Evolutionary conservation across 1,140 invertebrate species (phyloP).

Genomic region (Schlechtendalia chinensis): DNA sequence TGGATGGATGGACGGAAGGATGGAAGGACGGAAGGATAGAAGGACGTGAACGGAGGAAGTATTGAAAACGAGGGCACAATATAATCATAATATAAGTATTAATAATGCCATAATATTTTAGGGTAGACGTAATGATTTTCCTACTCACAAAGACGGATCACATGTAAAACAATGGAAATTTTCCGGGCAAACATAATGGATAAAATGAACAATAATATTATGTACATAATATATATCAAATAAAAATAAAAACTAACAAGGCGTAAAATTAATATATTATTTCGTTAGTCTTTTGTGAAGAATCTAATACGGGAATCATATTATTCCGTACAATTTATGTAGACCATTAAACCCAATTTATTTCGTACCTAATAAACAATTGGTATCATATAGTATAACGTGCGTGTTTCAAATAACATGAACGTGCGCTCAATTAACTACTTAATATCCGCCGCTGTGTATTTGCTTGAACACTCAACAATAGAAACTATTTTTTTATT

Average conservation of each 20-base stretch:
- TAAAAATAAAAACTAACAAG: constrained; percentile 40
- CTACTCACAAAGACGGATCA: neutral
- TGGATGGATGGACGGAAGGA: too few species aligned
- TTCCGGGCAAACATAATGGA: too few species aligned
- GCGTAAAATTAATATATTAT: constrained; percentile 40
- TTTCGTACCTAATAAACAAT: constrained; percentile 12
- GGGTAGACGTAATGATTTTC: neutral
- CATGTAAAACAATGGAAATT: neutral
- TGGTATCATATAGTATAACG: neutral
- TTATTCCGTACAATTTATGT: constrained; percentile 16
- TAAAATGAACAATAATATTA: neutral
- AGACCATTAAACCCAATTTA: constrained; percentile 43
- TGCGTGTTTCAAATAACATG: neutral
- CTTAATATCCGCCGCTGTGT: constrained; percentile 23
- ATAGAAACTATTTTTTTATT: neutral
- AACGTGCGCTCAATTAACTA: constrained; percentile 20
- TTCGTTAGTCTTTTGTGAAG: neutral
- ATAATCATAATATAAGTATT: neutral
- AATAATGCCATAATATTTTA: neutral
- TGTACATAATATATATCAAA: neutral
- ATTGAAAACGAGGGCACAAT: neutral
- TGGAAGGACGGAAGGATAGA: too few species aligned
- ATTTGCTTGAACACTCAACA: constrained; percentile 21
- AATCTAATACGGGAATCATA: constrained; percentile 31
- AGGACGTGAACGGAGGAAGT: too few species aligned